Conservation (phyloP, 2,888 invertebrate species). For the Chrysina gloriosa region DNA sequence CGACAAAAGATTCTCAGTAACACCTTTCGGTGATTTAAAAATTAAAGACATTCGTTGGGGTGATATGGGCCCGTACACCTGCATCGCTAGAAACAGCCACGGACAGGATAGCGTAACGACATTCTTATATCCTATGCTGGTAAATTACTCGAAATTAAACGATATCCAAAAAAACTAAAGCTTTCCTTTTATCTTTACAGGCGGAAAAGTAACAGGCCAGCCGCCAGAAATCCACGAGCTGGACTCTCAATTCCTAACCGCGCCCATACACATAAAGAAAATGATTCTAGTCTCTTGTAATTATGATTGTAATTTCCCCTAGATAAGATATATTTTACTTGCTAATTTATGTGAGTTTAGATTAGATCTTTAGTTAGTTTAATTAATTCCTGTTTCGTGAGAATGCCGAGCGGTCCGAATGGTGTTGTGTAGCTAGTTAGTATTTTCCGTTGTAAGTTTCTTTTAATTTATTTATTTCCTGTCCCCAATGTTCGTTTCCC, state of each 20-base stretch:
- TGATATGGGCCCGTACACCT: conserved; percentile 87
- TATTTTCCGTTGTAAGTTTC: conserved; percentile 1
- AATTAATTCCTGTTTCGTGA: not conserved
- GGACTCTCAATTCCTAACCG: not conserved
- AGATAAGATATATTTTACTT: conserved; percentile 5
- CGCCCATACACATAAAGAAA: not conserved
- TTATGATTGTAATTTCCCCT: conserved; percentile 12
- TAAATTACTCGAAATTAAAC: conserved; percentile 38
- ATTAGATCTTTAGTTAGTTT: not conserved
- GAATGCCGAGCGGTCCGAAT: too few species aligned
- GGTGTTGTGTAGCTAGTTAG: too few species aligned
- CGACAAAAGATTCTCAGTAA: conserved; percentile 63
- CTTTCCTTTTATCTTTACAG: conserved; percentile 8
- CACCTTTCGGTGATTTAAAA: conserved; percentile 81
- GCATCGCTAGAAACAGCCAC: conserved; percentile 75
- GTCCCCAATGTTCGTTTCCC: not conserved
- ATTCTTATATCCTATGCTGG: conserved; percentile 78
- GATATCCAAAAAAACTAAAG: too few species aligned
- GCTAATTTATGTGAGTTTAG: not conserved
- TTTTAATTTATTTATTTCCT: not conserved
- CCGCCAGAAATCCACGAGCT: not conserved
- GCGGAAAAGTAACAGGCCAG: not conserved
- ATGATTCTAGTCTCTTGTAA: conserved; percentile 36
- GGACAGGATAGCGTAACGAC: conserved; percentile 74
- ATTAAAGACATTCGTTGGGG: conserved; percentile 79